Conservation (phyloP, 92 coral and sea anemone genomes). For the Porites divaricata region DNA sequence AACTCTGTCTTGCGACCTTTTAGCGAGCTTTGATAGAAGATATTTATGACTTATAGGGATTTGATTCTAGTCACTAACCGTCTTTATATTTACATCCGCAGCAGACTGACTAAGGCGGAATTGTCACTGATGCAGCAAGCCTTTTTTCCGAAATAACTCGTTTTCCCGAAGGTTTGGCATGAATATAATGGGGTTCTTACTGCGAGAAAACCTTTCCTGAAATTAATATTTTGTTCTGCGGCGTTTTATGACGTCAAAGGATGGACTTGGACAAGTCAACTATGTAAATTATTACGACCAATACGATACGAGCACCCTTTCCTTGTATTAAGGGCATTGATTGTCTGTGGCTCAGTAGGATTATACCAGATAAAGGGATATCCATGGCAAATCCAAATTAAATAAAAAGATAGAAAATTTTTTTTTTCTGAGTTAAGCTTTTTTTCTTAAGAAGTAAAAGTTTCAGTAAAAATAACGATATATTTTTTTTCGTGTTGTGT, state of each 20-base stretch:
- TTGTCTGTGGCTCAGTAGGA: not conserved
- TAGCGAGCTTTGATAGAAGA: too few relatives aligned
- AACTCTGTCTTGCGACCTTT: too few relatives aligned
- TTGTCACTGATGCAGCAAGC: not conserved
- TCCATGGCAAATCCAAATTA: not conserved
- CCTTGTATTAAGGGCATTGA: not conserved
- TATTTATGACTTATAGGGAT: too few relatives aligned
- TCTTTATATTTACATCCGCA: too few relatives aligned
- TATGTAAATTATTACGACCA: not conserved
- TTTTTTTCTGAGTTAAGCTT: not conserved
- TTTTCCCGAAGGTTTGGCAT: not conserved
- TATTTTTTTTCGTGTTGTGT: too few relatives aligned
- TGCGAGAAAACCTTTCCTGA: not conserved
- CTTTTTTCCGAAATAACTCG: not conserved
- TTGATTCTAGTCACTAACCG: too few relatives aligned
- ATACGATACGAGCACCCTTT: not conserved
- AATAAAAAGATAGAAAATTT: not conserved
- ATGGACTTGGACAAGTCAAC: not conserved
- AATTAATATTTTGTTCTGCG: constrained; percentile 4
- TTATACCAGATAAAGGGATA: not conserved
- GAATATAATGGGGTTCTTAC: not conserved
- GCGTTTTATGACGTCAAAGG: constrained; percentile 22
- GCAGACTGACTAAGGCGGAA: too few relatives aligned
- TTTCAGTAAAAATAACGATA: too few relatives aligned
- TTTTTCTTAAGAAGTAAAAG: too few relatives aligned